phyloP scores from a whole-genome alignment of 1,140 invertebrate species.

The Heliothis virescens region DNA sequence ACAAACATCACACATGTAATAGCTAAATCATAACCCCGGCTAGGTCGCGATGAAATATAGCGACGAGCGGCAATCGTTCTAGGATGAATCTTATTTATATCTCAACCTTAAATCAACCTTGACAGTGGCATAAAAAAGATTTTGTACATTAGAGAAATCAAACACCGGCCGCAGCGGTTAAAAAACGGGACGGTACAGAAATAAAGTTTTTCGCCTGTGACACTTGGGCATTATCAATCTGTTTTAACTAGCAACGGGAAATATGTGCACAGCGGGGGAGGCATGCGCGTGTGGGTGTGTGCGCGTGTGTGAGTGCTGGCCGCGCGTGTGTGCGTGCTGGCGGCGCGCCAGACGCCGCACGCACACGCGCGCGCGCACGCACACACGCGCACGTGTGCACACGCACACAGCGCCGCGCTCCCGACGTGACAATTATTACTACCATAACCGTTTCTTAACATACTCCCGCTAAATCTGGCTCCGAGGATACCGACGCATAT shows the following conservation, averaged over 20 bases:
- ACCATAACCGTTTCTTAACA: slow-evolving; percentile 73
- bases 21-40: slow-evolving; percentile 42
- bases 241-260: slow-evolving; percentile 78
- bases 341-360: no score
- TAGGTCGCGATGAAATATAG: slow-evolving; percentile 65
- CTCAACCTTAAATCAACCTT: slow-evolving; percentile 85
- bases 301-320: slow-evolving; percentile 56
- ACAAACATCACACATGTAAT: slow-evolving; percentile 44
- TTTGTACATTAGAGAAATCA: slow-evolving; percentile 75
- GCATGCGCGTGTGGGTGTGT: slow-evolving; percentile 54
- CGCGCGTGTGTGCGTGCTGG: slow-evolving; percentile 60
- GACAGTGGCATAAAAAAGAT: slow-evolving; percentile 82
- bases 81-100: slow-evolving; percentile 75
- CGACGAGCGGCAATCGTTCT: slow-evolving; percentile 65
- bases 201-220: slow-evolving; percentile 78
- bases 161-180: slow-evolving; percentile 65
- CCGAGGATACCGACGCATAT: slow-evolving; percentile 62
- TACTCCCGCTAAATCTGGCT: slow-evolving; percentile 72
- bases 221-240: slow-evolving; percentile 83
- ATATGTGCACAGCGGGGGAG: slow-evolving; percentile 60
- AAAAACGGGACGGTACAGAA: slow-evolving; percentile 69
- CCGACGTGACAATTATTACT: slow-evolving; percentile 74
- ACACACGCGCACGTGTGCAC: slow-evolving; percentile 50
- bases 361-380: slow-evolving; percentile 44
- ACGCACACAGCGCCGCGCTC: slow-evolving; percentile 2